Conservation (phyloP, 2,797 vertebrate genomes). For the Oreochromis grahami region DNA sequence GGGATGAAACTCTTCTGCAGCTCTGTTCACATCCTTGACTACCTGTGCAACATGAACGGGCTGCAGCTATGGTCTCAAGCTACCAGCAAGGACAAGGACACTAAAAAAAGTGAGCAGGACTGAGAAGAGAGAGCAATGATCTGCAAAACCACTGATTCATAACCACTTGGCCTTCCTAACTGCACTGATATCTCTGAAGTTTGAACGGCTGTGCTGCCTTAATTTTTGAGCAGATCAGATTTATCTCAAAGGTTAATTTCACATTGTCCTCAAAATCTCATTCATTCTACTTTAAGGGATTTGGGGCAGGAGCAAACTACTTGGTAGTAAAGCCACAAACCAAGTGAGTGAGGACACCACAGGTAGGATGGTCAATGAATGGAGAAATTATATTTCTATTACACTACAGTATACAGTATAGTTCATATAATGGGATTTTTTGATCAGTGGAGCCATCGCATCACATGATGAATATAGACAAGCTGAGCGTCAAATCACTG, state of each 20-base stretch:
- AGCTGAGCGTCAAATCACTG: not conserved
- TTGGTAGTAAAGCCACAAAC: not conserved
- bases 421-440: accelerated
- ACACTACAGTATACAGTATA: not conserved
- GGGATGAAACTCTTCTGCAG: not conserved
- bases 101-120: not conserved
- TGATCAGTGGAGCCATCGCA: accelerated
- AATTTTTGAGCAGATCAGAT: not conserved
- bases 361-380: not conserved
- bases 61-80: not conserved
- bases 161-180: accelerated
- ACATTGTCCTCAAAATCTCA: not conserved
- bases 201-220: not conserved
- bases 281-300: not conserved
- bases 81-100: not conserved
- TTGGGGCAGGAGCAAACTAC: not conserved
- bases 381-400: accelerated
- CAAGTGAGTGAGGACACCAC: not conserved
- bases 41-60: not conserved
- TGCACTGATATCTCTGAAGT: not conserved
- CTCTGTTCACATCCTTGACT: accelerated
- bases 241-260: not conserved
- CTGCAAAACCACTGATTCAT: not conserved
- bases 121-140: not conserved
- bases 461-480: not conserved